phyloP scores from a whole-genome alignment of 1,140 invertebrate genomes.

The Drosophila subobscura region DNA sequence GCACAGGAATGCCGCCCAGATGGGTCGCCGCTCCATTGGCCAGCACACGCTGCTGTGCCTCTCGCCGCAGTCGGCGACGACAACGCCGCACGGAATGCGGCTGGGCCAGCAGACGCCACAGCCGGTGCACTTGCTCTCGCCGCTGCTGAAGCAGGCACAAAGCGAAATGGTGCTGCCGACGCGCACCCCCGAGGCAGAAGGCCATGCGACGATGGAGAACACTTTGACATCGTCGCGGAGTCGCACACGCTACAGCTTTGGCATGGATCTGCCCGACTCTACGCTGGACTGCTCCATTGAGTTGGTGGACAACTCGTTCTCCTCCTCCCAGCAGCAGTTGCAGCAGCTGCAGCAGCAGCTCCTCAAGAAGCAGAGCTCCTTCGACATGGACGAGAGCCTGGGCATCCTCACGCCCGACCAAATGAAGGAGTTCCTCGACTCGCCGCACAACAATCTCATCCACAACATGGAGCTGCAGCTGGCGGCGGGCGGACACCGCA shows the following conservation, averaged over 20 bases:
- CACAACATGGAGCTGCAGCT: slow-evolving; percentile 85
- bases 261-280: slow-evolving; percentile 72
- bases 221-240: slow-evolving; percentile 25
- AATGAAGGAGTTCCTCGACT: slow-evolving; percentile 86
- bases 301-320: slow-evolving; percentile 74
- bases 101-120: slow-evolving; percentile 56
- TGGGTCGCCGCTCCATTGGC: slow-evolving; percentile 50
- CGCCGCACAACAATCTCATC: slow-evolving; percentile 82
- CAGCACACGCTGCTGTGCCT: slow-evolving; percentile 63
- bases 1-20: not conserved
- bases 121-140: slow-evolving; percentile 65
- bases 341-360: slow-evolving; percentile 72
- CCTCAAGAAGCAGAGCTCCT: slow-evolving; percentile 89
- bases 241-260: slow-evolving; percentile 75
- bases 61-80: slow-evolving; percentile 59
- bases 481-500: slow-evolving; percentile 24
- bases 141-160: slow-evolving; percentile 66
- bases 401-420: slow-evolving; percentile 94
- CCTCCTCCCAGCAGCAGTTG: slow-evolving; percentile 56
- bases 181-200: slow-evolving; percentile 65
- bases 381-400: slow-evolving; percentile 90
- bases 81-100: slow-evolving; percentile 46
- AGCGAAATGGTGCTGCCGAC: slow-evolving; percentile 78
- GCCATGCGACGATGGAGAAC: slow-evolving; percentile 27
- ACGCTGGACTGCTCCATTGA: slow-evolving; percentile 80